Percentiles rank a stretch among this genome's conserved stretches.
Evolutionary conservation across 1,140 invertebrate genomes (phyloP).

Genomic region (Myzus persicae): DNA sequence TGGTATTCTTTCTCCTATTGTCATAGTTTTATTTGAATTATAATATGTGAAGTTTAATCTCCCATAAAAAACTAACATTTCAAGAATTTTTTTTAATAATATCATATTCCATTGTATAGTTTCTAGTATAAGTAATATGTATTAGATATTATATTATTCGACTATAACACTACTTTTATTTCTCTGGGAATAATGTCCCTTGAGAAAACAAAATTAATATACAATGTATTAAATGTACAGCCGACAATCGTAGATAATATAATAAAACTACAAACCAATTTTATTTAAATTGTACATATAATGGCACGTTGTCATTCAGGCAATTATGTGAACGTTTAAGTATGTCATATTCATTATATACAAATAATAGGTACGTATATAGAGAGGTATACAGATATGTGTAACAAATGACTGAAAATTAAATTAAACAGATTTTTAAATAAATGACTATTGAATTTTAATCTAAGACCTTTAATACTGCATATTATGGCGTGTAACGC

Average conservation of each 20-base stretch:
- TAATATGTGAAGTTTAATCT: neutral
- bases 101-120: neutral
- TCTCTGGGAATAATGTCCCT: neutral
- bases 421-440: neutral
- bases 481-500: too few relatives aligned
- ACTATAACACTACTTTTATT: neutral
- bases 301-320: neutral
- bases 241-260: neutral
- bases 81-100: neutral
- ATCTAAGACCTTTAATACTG: neutral
- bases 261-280: neutral
- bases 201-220: neutral
- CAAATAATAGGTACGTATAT: neutral
- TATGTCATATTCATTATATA: neutral
- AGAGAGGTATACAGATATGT: neutral
- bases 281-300: neutral
- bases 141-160: neutral
- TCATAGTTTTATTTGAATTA: neutral
- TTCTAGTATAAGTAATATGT: neutral
- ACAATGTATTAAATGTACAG: neutral
- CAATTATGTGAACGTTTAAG: neutral
- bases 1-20: neutral
- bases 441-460: neutral
- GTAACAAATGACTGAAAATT: neutral
- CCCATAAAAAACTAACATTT: neutral